Evolutionary conservation across 2,113 vertebrate species (phyloP).

Genomic region (Muscicapa adusta): DNA sequence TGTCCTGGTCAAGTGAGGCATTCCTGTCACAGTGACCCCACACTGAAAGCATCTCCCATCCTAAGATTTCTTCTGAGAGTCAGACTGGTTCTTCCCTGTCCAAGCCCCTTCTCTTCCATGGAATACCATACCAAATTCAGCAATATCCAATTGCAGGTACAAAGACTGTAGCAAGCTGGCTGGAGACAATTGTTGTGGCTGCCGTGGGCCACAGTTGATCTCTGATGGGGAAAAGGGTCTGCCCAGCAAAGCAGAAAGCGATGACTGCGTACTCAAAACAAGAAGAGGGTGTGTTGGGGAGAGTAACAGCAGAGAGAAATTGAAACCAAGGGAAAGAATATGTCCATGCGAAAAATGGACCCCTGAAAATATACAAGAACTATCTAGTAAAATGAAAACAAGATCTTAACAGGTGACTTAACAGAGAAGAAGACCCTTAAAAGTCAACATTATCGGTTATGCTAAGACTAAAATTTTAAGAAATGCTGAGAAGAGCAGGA

Average conservation of each 20-base stretch:
- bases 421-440: background rate
- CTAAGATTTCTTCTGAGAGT: background rate
- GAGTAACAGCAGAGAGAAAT: background rate
- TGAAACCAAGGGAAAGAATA: background rate
- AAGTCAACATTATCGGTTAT: background rate
- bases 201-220: rapidly evolving
- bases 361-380: background rate
- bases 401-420: background rate
- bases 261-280: background rate
- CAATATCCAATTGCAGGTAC: background rate
- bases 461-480: background rate
- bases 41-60: background rate
- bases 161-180: background rate
- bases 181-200: background rate
- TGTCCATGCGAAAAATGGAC: background rate
- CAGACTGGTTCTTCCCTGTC: background rate
- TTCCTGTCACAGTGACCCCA: background rate
- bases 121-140: background rate
- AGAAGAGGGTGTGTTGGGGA: background rate
- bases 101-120: background rate
- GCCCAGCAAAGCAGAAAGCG: background rate
- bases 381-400: background rate
- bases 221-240: background rate
- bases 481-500: background rate
- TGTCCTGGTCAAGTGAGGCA: rapidly evolving